Evolutionary conservation across 2,888 invertebrate genomes (phyloP), one percentile per base, ranked within the genome.

Genomic region (Lasioglossum pauxillum): DNA sequence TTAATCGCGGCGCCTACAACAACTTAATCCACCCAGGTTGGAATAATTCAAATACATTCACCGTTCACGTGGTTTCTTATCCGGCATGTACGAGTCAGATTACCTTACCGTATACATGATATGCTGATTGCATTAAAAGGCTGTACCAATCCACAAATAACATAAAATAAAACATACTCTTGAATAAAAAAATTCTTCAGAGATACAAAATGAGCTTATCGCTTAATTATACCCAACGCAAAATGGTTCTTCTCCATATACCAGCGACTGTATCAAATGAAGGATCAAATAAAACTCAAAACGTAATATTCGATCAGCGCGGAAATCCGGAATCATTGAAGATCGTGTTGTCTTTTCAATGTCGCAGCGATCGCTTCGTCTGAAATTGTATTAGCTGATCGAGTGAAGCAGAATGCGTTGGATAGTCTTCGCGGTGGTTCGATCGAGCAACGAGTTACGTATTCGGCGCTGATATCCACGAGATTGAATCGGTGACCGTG

Each of bases 21-120:
- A 64, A 78, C 72, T 72, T 72, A 78, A 71, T 69, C 5, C 49
- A 49, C 46, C 23, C 16, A n/a, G n/a, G 10, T 46, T 14, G 16
- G 49, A 44, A 44, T 64, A 75, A 67, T 75, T 78, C 78, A 83
- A 75, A 85, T 73, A 44, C 53, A 83, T 78, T 38, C 46, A 5
- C 19, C 41, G 31, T 53, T 83, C 71, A 77, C 83, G 84, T 83
- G 84, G 72, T 75, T n/a, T 44, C 64, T 78, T 12, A 60, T 60
- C 60, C 60, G 14, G 2, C 12, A 5, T 27, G 60, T 60, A 31
- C 5, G 35, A 31, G 8, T 19, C 35, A 35, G 16, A 31, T 67
- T 35, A 67, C 31, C 16, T 2, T 16, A 35, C 19, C 49, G 64
- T 31, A 5, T 35, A 67, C 27, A n/a, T 14, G 27, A 27, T 27